Evolutionary conservation across 2,888 invertebrate genomes (phyloP).

Genomic region (Eucriotettix oculatus): DNA sequence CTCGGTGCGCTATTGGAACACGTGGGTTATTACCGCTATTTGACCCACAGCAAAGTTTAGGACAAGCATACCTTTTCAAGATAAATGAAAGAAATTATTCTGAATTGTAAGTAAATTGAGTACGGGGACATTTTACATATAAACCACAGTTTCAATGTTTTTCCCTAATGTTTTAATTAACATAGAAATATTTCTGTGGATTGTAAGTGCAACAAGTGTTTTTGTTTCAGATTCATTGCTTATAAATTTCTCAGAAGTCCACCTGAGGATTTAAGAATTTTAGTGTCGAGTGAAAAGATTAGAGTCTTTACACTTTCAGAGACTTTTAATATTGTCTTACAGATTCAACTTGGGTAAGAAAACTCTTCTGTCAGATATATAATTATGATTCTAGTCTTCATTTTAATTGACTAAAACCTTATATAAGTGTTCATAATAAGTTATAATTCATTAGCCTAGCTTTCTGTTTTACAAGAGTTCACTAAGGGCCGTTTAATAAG

Average conservation of each 20-base stretch:
- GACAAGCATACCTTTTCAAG: conserved; percentile 62
- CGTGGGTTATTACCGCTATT: conserved; percentile 76
- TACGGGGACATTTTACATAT: too few relatives aligned
- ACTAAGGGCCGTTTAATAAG: too few relatives aligned
- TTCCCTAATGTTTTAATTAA: too few relatives aligned
- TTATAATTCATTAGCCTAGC: too few relatives aligned
- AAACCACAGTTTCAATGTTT: too few relatives aligned
- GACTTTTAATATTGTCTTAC: conserved; percentile 38
- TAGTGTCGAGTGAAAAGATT: conserved; percentile 58
- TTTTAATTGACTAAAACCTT: too few relatives aligned
- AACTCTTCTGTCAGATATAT: too few relatives aligned
- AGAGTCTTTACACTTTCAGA: conserved; percentile 43
- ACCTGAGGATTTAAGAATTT: conserved; percentile 63
- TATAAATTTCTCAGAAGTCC: conserved; percentile 61
- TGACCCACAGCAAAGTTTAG: conserved; percentile 55
- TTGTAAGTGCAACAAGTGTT: too few relatives aligned
- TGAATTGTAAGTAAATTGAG: conserved; percentile 36
- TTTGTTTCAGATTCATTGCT: conserved; percentile 44
- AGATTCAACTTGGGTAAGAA: conserved; percentile 39
- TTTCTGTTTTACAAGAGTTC: too few relatives aligned
- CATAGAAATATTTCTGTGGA: too few relatives aligned
- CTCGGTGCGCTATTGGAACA: conserved; percentile 58
- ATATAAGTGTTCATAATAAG: too few relatives aligned
- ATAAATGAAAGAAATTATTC: conserved; percentile 53
- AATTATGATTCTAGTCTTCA: too few relatives aligned